phyloP scores from a whole-genome alignment of 2,888 invertebrate species.

The Tryphoninae sp. region DNA sequence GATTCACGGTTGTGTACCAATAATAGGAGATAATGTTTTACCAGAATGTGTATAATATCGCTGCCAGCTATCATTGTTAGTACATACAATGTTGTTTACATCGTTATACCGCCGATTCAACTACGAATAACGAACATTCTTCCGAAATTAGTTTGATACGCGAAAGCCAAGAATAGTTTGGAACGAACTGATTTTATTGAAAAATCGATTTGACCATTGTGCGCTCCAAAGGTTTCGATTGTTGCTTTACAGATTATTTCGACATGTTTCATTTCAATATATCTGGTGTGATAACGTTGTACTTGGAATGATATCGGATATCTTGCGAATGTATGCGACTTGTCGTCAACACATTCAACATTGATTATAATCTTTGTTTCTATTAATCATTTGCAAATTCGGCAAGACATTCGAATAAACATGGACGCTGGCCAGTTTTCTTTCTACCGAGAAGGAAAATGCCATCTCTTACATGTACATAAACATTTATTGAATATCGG shows the following conservation, averaged over 20 bases:
- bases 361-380: background rate
- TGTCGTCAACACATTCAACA: background rate
- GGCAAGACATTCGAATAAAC: background rate
- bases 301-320: background rate
- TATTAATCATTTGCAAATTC: background rate
- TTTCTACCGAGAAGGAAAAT: background rate
- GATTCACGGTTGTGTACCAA: too few species aligned
- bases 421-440: background rate
- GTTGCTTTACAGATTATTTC: background rate
- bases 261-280: background rate
- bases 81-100: too few species aligned
- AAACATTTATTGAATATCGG: background rate
- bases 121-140: too few species aligned
- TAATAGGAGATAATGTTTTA: too few species aligned
- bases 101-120: too few species aligned
- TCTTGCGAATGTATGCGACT: background rate
- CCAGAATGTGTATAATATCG: too few species aligned
- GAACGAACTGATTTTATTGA: too few species aligned
- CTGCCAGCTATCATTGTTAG: too few species aligned
- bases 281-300: background rate
- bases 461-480: constrained; percentile 8
- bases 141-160: too few species aligned
- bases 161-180: too few species aligned
- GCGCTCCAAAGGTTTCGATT: background rate
- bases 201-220: too few species aligned